Conservation (phyloP, 2,888 invertebrate species). For the Palloptera scutellata region DNA sequence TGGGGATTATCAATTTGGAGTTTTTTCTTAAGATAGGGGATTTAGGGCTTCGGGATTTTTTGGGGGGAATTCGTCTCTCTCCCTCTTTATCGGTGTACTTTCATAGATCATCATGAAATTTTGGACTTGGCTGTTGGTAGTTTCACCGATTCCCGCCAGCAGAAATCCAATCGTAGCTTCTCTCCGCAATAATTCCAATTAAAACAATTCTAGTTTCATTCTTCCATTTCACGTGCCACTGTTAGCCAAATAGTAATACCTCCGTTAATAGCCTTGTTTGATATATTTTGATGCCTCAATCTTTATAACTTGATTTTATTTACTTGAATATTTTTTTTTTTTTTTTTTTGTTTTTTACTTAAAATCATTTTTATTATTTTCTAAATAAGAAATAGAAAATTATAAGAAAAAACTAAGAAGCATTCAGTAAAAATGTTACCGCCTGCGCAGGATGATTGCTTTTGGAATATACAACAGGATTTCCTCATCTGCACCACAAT, state of each 20-base stretch:
- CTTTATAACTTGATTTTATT: too few relatives aligned
- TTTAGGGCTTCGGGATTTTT: too few relatives aligned
- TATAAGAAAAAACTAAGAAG: neutral
- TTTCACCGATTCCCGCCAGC: slow-evolving; percentile 95
- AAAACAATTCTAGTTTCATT: too few relatives aligned
- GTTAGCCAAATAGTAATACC: too few relatives aligned
- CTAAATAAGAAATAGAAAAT: neutral
- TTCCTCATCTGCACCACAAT: slow-evolving; percentile 73
- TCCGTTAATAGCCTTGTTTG: too few relatives aligned
- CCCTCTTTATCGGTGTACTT: too few relatives aligned
- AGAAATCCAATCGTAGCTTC: slow-evolving; percentile 99
- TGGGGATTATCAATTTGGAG: too few relatives aligned
- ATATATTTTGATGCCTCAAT: too few relatives aligned
- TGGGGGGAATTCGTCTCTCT: too few relatives aligned
- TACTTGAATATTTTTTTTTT: neutral
- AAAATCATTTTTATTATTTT: neutral
- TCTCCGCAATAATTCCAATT: slow-evolving; percentile 64
- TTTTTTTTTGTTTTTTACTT: neutral
- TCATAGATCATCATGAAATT: slow-evolving; percentile 89
- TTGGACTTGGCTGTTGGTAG: slow-evolving; percentile 95
- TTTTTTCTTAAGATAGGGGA: too few relatives aligned
- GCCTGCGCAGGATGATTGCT: slow-evolving; percentile 53
- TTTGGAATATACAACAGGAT: slow-evolving; percentile 57
- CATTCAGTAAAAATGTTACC: slow-evolving; percentile 42
- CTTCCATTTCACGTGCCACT: too few relatives aligned